Base-by-base conservation (phyloP, 2,113 vertebrate species). In the Lepus timidus region DNA sequence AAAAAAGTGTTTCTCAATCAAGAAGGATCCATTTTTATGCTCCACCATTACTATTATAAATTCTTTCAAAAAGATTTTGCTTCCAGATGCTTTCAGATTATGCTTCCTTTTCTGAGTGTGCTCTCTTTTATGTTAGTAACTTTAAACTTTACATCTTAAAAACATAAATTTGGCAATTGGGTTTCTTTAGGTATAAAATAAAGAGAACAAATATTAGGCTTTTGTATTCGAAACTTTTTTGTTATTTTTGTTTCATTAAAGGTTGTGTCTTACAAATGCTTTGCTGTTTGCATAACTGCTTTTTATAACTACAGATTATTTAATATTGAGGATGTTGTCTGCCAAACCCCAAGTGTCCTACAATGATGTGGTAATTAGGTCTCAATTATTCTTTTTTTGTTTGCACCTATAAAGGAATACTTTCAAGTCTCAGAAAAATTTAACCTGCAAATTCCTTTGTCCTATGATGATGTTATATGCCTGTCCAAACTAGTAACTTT, bases 401-500 rank as follows among this genome's bases (percentile, higher is more conserved):
- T 14, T 67, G 29, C 12, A 67, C 23, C 29, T 67, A 67, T 67
- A 67, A 67, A 67, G 4, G 12, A 67, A 14, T 44, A 67, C 27
- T 14, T 67, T 67, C 29, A 16, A 31, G 31, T 16, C 29, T 67
- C 31, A n/a, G 27, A 67, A 31, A 31, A 67, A 23, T 31, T 67
- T 67, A 67, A 31, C 65, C 65, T 4, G 13, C 9, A 1, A 67
- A 67, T 67, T 13, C 27, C 29, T 67, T 44, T 44, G 44, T 44
- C 44, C 44, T 44, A 44, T 44, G 44, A 44, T 44, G 44, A 44
- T 7, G 44, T 44, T 44, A 44, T 44, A 75, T 0, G 31, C 88
- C 23, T 88, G 51, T 71, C 8, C 61, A 80, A 91, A 81, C 68
- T 86, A 49, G 90, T 73, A 86, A 71, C 81, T 83, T 71, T 49